These are phyloP conservation scores for western clawed frog (Xenopus tropicalis) DNA, from an alignment of 2,113 vertebrate genomes.

Conservation along the genomic window DNA sequence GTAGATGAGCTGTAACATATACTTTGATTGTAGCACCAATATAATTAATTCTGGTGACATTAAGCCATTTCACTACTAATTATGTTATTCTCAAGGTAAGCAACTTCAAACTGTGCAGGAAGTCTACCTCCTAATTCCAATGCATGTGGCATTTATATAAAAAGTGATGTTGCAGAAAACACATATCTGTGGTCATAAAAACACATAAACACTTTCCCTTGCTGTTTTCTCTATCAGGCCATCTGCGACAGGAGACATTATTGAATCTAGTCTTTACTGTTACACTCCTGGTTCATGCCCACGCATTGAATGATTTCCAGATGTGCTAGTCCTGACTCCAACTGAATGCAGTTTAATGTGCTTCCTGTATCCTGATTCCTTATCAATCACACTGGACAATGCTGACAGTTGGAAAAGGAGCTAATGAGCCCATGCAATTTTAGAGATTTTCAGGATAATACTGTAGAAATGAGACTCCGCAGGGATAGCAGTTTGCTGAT, in stretches of 20 bases:
- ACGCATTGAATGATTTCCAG: constrained; percentile 75
- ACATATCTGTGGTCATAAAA: constrained; percentile 9
- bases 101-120: background rate
- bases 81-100: too few species aligned
- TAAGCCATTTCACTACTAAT: too few species aligned
- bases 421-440: constrained; percentile 18
- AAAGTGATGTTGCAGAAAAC: background rate
- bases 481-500: background rate
- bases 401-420: constrained; percentile 47
- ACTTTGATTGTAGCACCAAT: too few species aligned
- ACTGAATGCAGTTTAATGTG: constrained; percentile 41
- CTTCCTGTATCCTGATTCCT: constrained; percentile 47
- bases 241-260: constrained; percentile 61
- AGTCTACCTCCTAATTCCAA: background rate
- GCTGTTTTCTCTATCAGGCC: constrained; percentile 63
- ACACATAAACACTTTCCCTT: constrained; percentile 67
- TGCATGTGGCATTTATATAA: too few species aligned
- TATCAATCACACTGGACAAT: constrained; percentile 52
- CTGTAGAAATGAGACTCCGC: constrained; percentile 14
- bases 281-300: constrained; percentile 48
- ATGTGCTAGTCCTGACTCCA: constrained; percentile 63
- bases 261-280: constrained; percentile 50
- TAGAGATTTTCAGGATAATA: constrained; percentile 14
- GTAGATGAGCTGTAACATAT: too few species aligned
- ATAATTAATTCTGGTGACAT: too few species aligned